Evolutionary conservation across 2,888 invertebrate genomes (phyloP).

Genomic region (Hesperia comma): DNA sequence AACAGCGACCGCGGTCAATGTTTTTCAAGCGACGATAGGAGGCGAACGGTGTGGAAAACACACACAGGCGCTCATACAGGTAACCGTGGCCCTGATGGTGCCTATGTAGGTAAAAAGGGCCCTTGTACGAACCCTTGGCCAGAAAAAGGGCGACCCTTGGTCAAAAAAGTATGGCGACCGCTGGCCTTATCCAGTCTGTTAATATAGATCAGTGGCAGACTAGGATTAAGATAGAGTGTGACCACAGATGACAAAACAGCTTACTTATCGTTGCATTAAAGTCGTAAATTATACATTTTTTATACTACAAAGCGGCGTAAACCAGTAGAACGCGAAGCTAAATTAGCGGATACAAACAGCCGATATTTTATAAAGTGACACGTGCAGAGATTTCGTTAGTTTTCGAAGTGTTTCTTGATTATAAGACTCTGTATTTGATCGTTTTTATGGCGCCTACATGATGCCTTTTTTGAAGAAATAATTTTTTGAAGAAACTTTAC

Average conservation of each 20-base stretch:
- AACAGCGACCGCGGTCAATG: no score
- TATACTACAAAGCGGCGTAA: conserved; percentile 32
- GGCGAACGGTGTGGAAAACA: no score
- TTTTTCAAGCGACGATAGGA: no score
- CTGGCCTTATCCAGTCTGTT: conserved; percentile 51
- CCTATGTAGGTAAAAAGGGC: no score
- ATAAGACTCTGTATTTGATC: neutral
- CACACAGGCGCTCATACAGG: no score
- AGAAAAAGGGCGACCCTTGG: no score
- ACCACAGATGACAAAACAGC: conserved; percentile 61
- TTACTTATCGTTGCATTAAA: conserved; percentile 43
- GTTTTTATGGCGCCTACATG: neutral
- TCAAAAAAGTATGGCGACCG: conserved; percentile 42
- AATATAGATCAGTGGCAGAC: conserved; percentile 33
- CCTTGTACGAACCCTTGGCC: no score
- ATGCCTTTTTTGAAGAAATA: neutral
- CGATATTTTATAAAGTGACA: conserved; percentile 20
- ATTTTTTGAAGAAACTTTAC: no score
- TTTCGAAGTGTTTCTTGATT: conserved; percentile 2
- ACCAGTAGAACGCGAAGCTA: conserved; percentile 32
- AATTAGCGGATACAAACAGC: conserved; percentile 33
- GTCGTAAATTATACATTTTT: conserved; percentile 43
- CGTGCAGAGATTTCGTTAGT: conserved; percentile 6
- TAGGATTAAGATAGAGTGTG: conserved; percentile 61
- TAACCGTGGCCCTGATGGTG: no score